Percentiles rank a stretch among this genome's conserved stretches.
Conservation (phyloP, 2,888 invertebrate species). For the Psococerastis gibbosa region DNA sequence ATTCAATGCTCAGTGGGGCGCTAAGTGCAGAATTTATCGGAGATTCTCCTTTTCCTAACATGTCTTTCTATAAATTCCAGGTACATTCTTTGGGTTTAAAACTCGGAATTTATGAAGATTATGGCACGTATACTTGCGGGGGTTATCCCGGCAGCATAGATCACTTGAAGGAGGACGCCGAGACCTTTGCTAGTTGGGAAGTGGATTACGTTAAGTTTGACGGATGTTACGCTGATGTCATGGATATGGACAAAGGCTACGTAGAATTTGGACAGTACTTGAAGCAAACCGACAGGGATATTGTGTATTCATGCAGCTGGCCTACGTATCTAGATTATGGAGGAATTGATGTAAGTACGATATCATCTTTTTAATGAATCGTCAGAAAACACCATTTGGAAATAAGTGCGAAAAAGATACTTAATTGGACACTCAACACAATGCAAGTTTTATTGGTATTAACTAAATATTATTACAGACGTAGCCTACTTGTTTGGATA, state of each 20-base stretch:
- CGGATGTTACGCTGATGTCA: slow-evolving; percentile 33
- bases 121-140: slow-evolving; percentile 35
- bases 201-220: slow-evolving; percentile 40
- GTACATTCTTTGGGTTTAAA: slow-evolving; percentile 33
- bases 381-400: too few species aligned
- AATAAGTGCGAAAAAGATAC: too few species aligned
- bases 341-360: slow-evolving; percentile 21
- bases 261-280: slow-evolving; percentile 30
- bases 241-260: slow-evolving; percentile 26
- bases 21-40: too few species aligned
- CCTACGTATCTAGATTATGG: slow-evolving; percentile 30
- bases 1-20: too few species aligned
- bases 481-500: too few species aligned
- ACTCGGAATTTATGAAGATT: slow-evolving; percentile 39
- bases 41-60: too few species aligned
- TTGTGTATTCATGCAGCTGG: slow-evolving; percentile 38
- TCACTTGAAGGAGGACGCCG: slow-evolving; percentile 30
- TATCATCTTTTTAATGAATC: not conserved
- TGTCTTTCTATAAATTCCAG: too few species aligned
- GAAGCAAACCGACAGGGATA: slow-evolving; percentile 32
- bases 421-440: too few species aligned
- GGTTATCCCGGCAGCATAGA: slow-evolving; percentile 34
- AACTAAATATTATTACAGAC: too few species aligned
- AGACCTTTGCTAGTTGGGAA: slow-evolving; percentile 36
- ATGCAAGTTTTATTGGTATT: too few species aligned